These are phyloP conservation scores for Mus minutoides DNA, from an alignment of 2,797 vertebrate species.

Conservation along the genomic window DNA sequence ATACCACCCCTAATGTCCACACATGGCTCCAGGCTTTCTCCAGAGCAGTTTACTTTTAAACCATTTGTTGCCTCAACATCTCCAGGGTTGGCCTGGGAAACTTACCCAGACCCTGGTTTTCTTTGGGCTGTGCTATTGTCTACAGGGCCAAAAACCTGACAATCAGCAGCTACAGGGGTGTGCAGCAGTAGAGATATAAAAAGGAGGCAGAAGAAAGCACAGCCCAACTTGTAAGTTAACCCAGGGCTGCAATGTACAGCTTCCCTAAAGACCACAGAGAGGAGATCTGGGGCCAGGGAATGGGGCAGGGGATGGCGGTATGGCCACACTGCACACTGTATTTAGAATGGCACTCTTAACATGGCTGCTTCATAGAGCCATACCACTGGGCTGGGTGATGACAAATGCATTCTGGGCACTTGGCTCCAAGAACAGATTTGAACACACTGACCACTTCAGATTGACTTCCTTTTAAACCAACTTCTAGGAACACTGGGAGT, in stretches of 20 bases:
- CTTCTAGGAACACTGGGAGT: neutral
- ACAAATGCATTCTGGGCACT: neutral
- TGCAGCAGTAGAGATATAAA: neutral
- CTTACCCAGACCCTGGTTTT: neutral
- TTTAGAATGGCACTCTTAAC: neutral
- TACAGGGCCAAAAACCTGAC: neutral
- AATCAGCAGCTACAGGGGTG: neutral
- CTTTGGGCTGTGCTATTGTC: neutral
- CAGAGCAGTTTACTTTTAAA: neutral
- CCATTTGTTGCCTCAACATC: neutral
- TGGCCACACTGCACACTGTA: neutral
- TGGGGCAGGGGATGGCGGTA: rapidly evolving
- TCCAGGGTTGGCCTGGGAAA: neutral
- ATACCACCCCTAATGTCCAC: neutral
- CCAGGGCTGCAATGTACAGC: neutral
- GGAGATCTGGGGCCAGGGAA: neutral
- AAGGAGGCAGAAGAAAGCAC: neutral
- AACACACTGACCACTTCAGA: neutral
- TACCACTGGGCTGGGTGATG: rapidly evolving
- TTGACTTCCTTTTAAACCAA: neutral
- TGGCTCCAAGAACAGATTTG: neutral
- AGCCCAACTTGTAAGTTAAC: neutral
- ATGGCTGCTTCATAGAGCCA: neutral
- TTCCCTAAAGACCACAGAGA: neutral
- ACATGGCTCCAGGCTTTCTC: neutral